These are phyloP conservation scores for Atopsyche davidsoni DNA, from an alignment of 1,140 invertebrate species.

Conservation along the genomic window DNA sequence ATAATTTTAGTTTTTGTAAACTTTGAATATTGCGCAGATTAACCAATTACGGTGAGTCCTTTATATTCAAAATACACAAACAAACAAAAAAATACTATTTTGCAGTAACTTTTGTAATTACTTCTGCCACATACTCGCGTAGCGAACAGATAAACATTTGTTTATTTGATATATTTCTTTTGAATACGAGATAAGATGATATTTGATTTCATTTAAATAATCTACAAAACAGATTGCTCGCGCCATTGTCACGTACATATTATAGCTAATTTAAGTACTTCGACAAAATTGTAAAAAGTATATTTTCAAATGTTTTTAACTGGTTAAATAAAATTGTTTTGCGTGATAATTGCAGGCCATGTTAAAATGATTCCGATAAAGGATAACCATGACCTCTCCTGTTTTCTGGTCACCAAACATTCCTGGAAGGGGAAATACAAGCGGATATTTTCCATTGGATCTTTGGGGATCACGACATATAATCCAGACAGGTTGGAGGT, in stretches of 20 bases:
- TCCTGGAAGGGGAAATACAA: slow-evolving; percentile 99
- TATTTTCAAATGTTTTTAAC: too few relatives aligned
- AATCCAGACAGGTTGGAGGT: slow-evolving; percentile 89
- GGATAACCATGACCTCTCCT: slow-evolving; percentile 87
- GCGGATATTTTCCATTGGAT: slow-evolving; percentile 94
- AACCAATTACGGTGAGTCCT: slow-evolving; percentile 10
- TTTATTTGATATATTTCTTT: slow-evolving; percentile 21
- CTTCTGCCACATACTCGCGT: neutral
- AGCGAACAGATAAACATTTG: slow-evolving; percentile 11
- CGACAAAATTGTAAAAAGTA: too few relatives aligned
- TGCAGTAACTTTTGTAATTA: neutral
- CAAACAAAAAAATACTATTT: too few relatives aligned
- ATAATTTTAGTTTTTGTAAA: slow-evolving; percentile 17
- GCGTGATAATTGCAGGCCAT: slow-evolving; percentile 47
- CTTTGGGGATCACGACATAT: slow-evolving; percentile 93
- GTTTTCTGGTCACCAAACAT: slow-evolving; percentile 93
- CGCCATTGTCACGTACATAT: too few relatives aligned
- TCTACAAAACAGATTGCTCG: too few relatives aligned
- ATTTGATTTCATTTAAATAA: too few relatives aligned
- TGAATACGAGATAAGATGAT: too few relatives aligned
- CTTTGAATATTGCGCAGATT: slow-evolving; percentile 10
- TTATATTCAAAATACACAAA: too few relatives aligned
- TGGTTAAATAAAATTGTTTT: too few relatives aligned
- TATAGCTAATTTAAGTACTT: too few relatives aligned
- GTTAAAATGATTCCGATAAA: slow-evolving; percentile 74